phyloP scores from a whole-genome alignment of 2,888 invertebrate species.

The Platycheirus rosarum region DNA sequence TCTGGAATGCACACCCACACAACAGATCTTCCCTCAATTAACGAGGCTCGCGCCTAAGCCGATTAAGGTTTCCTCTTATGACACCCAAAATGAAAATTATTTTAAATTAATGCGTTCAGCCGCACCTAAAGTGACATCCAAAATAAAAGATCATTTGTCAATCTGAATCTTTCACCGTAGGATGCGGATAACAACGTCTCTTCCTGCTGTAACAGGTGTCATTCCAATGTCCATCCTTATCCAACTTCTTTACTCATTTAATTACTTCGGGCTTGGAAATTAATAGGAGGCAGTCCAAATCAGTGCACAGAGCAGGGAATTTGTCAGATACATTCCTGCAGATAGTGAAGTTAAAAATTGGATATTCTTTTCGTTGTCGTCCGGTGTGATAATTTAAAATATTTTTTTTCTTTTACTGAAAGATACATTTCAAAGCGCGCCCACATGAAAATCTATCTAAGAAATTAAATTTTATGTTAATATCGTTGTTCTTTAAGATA shows the following conservation, averaged over 20 bases:
- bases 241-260: too few relatives aligned
- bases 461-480: slow-evolving; percentile 67
- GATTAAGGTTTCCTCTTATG: slow-evolving; percentile 17
- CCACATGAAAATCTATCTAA: slow-evolving; percentile 48
- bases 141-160: slow-evolving; percentile 64
- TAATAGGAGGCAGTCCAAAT: neutral
- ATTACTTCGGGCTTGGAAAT: slow-evolving; percentile 10
- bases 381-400: slow-evolving; percentile 1
- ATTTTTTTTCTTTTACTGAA: neutral
- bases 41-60: slow-evolving; percentile 24
- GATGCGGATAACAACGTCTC: neutral
- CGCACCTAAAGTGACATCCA: slow-evolving; percentile 58
- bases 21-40: slow-evolving; percentile 2
- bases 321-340: slow-evolving; percentile 1
- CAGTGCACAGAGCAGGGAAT: slow-evolving; percentile 13
- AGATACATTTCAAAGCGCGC: slow-evolving; percentile 40
- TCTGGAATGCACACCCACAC: slow-evolving; percentile 10
- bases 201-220: slow-evolving; percentile 1
- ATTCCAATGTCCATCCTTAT: too few relatives aligned
- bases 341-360: neutral
- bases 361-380: neutral
- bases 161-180: neutral
- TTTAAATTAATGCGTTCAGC: slow-evolving; percentile 32
- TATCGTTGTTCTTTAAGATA: slow-evolving; percentile 20
- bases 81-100: neutral